Percentiles rank a stretch among this genome's conserved stretches.
Evolutionary conservation across 1,140 invertebrate species (phyloP).

Genomic region (Calephelis virginiensis): DNA sequence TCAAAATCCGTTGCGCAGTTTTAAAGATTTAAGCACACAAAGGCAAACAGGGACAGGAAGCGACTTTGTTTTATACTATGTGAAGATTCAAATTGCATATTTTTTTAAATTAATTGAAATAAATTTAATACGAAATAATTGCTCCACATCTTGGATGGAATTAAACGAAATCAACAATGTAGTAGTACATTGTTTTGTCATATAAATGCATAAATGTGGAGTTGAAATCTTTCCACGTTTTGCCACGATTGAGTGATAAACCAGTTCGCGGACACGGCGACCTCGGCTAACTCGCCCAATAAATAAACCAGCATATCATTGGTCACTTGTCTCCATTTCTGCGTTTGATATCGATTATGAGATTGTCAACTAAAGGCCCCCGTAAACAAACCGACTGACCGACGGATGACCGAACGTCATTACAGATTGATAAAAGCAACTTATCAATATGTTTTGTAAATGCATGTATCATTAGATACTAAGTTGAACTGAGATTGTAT

Average conservation of each 20-base stretch:
- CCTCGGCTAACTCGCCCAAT: conserved; percentile 59
- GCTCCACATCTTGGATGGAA: not conserved
- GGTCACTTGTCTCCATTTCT: conserved; percentile 62
- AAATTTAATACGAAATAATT: not conserved
- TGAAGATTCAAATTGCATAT: no score
- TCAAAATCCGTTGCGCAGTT: no score
- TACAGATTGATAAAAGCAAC: no score
- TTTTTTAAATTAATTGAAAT: not conserved
- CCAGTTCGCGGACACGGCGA: conserved; percentile 66
- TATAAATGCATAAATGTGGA: conserved; percentile 6
- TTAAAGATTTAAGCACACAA: no score
- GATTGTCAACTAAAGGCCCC: conserved; percentile 2
- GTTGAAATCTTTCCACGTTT: conserved; percentile 42
- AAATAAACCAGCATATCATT: conserved; percentile 70
- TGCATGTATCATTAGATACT: no score
- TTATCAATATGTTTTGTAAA: no score
- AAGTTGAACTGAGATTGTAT: no score
- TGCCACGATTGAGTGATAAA: conserved; percentile 56
- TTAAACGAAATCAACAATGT: not conserved
- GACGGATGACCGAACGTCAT: no score
- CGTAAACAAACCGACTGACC: no score
- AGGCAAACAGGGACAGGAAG: no score
- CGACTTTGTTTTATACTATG: no score
- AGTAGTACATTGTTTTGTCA: not conserved
- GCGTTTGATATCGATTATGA: conserved; percentile 60